Percentiles rank a stretch among this genome's conserved stretches.
These are phyloP conservation scores for Corynorhinus townsendii DNA, from an alignment of 2,113 vertebrate genomes.

Conservation along the genomic window DNA sequence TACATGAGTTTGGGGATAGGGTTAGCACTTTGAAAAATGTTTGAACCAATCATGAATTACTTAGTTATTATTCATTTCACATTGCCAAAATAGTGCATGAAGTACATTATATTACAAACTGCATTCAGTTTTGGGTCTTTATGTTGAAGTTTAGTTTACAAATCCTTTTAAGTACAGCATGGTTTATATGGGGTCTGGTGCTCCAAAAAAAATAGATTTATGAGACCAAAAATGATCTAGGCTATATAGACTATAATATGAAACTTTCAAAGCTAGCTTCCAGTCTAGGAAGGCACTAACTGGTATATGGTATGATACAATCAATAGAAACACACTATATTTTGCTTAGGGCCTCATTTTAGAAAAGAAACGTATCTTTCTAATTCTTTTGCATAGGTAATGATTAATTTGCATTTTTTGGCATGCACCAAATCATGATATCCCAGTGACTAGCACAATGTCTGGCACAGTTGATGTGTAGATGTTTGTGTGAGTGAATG, in stretches of 20 bases:
- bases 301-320: constrained; percentile 54
- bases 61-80: constrained; percentile 63
- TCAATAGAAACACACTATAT: constrained; percentile 34
- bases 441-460: constrained; percentile 19
- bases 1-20: constrained; percentile 39
- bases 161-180: constrained; percentile 36
- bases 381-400: constrained; percentile 51
- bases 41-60: constrained; percentile 57
- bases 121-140: constrained; percentile 55
- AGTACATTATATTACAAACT: constrained; percentile 63
- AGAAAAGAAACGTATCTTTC: constrained; percentile 39
- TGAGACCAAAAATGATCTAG: constrained; percentile 72
- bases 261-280: constrained; percentile 24
- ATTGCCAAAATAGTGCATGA: constrained; percentile 68
- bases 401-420: constrained; percentile 37
- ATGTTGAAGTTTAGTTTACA: constrained; percentile 74
- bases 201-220: constrained; percentile 71
- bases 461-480: background rate
- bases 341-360: constrained; percentile 61
- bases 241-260: constrained; percentile 24
- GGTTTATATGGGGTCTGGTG: constrained; percentile 66
- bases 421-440: constrained; percentile 24
- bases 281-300: constrained; percentile 35
- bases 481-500: background rate
- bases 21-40: constrained; percentile 60